A percentile compares a stretch with the other conserved stretches of the same genome.
Evolutionary conservation across 2,888 invertebrate species (phyloP).

Genomic region (Auanema freiburgensis): DNA sequence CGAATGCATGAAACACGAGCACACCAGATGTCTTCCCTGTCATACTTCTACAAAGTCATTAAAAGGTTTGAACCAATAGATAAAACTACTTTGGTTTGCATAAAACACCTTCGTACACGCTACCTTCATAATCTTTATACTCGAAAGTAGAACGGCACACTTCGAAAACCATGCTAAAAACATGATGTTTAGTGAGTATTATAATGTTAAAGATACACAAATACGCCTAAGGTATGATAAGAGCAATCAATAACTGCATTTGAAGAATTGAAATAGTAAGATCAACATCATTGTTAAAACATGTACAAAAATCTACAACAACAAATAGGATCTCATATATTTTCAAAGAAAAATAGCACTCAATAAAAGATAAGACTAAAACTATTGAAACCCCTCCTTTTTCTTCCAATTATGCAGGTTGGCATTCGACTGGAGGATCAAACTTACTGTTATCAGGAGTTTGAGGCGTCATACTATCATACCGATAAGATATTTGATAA

Average conservation of each 20-base stretch:
- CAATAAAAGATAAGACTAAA: too few relatives aligned
- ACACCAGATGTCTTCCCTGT: conserved; percentile 38
- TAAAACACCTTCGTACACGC: conserved; percentile 8
- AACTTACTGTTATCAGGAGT: conserved; percentile 24
- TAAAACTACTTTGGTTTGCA: conserved; percentile 13
- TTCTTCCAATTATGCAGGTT: neutral
- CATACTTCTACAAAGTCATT: neutral
- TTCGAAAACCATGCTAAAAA: too few relatives aligned
- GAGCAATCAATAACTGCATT: too few relatives aligned
- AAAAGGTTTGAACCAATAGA: neutral
- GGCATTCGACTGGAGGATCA: conserved; percentile 26
- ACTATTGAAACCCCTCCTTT: too few relatives aligned
- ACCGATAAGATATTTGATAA: conserved; percentile 34
- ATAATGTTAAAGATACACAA: too few relatives aligned
- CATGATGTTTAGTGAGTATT: too few relatives aligned
- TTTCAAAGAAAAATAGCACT: too few relatives aligned
- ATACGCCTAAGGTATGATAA: too few relatives aligned
- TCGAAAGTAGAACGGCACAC: conserved; percentile 3
- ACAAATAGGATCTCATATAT: too few relatives aligned
- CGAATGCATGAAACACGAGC: conserved; percentile 53
- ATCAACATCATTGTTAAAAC: too few relatives aligned
- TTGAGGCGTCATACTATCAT: conserved; percentile 26
- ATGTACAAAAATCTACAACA: too few relatives aligned
- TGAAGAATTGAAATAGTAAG: too few relatives aligned
- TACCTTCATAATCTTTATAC: conserved; percentile 8